These are phyloP conservation scores for Danio tinwini DNA, from an alignment of 2,797 vertebrate species.

Conservation along the genomic window DNA sequence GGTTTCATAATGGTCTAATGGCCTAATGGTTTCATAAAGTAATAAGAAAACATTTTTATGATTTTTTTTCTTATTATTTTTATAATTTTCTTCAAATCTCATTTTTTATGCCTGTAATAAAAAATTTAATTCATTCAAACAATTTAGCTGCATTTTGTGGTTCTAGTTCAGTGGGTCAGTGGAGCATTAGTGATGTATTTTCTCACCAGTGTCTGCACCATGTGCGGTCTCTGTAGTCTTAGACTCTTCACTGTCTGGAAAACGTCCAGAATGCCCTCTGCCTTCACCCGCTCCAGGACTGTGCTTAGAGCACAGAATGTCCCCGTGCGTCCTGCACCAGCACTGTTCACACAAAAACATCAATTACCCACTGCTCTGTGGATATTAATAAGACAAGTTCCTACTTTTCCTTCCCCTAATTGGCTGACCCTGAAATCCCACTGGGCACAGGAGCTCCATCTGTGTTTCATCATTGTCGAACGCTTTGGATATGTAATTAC, in stretches of 20 bases:
- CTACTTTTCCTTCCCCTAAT: conserved; percentile 14
- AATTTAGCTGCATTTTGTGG: neutral
- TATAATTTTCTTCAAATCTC: no score
- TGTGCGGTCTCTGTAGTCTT: conserved; percentile 96
- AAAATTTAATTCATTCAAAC: neutral
- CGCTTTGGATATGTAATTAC: neutral
- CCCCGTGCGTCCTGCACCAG: conserved; percentile 94
- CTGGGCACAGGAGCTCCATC: neutral
- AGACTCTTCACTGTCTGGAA: conserved; percentile 99
- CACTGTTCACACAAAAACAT: conserved; percentile 73
- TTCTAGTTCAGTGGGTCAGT: neutral
- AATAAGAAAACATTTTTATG: no score
- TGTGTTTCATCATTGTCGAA: neutral
- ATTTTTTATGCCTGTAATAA: neutral
- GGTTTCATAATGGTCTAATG: no score
- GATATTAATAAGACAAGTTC: conserved; percentile 2
- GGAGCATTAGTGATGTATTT: neutral
- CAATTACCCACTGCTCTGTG: neutral
- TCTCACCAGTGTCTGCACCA: conserved; percentile 99
- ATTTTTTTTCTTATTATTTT: no score
- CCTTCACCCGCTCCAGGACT: conserved; percentile 96
- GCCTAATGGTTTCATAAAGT: no score
- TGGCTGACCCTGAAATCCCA: conserved; percentile 57
- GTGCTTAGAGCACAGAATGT: conserved; percentile 98
- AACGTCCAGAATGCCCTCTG: conserved; percentile 97